Conservation (phyloP, 1,140 invertebrate genomes). For the Homarus americanus region DNA sequence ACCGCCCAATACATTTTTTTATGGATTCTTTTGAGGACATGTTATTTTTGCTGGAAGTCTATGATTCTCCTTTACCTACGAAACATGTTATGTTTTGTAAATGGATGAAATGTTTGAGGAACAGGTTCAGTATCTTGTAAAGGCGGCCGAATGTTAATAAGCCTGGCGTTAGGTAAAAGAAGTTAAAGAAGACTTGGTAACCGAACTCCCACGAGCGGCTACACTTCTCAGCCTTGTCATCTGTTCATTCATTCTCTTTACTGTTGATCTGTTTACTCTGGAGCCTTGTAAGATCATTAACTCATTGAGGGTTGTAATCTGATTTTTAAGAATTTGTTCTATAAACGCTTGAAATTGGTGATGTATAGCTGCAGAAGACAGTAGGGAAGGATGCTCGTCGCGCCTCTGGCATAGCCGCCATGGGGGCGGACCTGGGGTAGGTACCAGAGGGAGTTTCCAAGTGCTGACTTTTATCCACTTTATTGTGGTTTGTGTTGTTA, state of each 20-base stretch:
- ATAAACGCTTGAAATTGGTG: not conserved
- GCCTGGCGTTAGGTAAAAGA: not conserved
- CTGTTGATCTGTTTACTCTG: not conserved
- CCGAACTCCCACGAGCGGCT: not conserved
- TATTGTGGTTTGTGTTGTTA: too few species aligned
- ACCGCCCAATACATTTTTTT: too few species aligned
- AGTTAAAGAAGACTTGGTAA: conserved; percentile 1
- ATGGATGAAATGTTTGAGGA: too few species aligned
- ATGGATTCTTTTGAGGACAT: too few species aligned
- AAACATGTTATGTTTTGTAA: too few species aligned
- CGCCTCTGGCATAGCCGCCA: not conserved
- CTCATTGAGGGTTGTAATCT: not conserved
- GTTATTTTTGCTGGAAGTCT: too few species aligned
- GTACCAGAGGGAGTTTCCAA: not conserved
- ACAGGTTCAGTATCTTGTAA: too few species aligned
- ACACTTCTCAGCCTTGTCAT: conserved; percentile 27
- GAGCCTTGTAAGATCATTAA: not conserved
- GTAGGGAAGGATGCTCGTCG: not conserved
- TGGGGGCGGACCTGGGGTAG: conserved; percentile 7
- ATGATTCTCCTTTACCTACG: too few species aligned
- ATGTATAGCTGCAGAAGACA: not conserved
- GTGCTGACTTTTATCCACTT: too few species aligned
- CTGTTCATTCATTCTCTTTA: conserved; percentile 23
- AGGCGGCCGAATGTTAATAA: not conserved
- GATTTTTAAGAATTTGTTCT: not conserved